Evolutionary conservation across 2,888 invertebrate species (phyloP).

Genomic region (Phyto melanocephala): DNA sequence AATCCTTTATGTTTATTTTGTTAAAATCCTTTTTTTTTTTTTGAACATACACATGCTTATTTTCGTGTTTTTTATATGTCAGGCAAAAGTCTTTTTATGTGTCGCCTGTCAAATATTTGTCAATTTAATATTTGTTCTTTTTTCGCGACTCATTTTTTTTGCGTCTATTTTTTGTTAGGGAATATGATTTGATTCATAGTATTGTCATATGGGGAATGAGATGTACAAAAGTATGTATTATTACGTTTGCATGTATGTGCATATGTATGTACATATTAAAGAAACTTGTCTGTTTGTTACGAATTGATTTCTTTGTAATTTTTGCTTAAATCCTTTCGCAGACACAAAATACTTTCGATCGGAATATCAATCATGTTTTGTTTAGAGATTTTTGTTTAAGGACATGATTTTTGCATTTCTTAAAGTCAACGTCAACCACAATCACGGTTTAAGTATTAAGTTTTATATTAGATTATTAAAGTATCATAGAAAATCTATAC

Average conservation of each 20-base stretch:
- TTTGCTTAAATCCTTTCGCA: conserved; percentile 58
- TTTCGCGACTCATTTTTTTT: conserved; percentile 15
- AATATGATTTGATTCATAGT: conserved; percentile 34
- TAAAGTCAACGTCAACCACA: background rate
- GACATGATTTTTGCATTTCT: conserved; percentile 62
- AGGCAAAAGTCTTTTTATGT: conserved; percentile 55
- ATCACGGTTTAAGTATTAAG: too few relatives aligned
- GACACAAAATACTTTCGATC: conserved; percentile 47
- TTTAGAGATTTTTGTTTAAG: conserved; percentile 54
- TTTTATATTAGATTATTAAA: too few relatives aligned
- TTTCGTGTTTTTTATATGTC: conserved; percentile 17
- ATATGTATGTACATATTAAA: too few relatives aligned
- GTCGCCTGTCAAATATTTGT: conserved; percentile 62
- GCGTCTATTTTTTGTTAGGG: background rate
- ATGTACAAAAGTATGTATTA: conserved; percentile 5
- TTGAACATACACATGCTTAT: background rate
- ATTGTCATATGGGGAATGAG: background rate
- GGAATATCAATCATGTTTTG: conserved; percentile 62
- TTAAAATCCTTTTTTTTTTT: conserved; percentile 43
- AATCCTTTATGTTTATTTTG: conserved; percentile 47
- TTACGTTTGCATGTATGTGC: background rate
- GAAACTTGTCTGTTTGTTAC: too few relatives aligned
- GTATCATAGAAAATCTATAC: too few relatives aligned
- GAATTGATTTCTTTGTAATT: background rate
- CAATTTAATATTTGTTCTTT: conserved; percentile 47